phyloP scores from a whole-genome alignment of 2,797 vertebrate genomes.

The Percopsis omiscomaycus region DNA sequence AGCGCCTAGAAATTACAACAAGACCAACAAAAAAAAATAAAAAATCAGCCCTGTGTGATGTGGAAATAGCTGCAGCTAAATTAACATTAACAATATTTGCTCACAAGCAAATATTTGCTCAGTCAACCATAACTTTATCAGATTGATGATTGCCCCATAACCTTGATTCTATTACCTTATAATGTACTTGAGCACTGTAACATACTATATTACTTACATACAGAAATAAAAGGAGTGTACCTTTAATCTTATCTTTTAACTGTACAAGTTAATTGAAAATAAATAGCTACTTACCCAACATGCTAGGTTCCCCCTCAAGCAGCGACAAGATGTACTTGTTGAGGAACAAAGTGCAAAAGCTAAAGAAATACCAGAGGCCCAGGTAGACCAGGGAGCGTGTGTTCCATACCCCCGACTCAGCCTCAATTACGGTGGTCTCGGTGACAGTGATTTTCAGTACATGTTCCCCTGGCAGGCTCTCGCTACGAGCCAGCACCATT shows the following conservation, averaged over 20 bases:
- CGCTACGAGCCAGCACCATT: slow-evolving; percentile 80
- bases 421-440: slow-evolving; percentile 91
- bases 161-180: too few species aligned
- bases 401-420: slow-evolving; percentile 88
- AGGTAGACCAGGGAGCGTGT: slow-evolving; percentile 85
- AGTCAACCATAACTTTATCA: too few species aligned
- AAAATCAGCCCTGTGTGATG: neutral
- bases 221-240: too few species aligned
- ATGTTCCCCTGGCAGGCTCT: slow-evolving; percentile 83
- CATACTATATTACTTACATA: too few species aligned
- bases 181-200: too few species aligned
- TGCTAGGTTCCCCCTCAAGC: slow-evolving; percentile 93
- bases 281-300: slow-evolving; percentile 81
- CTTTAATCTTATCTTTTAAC: neutral
- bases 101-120: too few species aligned
- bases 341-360: slow-evolving; percentile 97
- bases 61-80: neutral
- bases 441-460: slow-evolving; percentile 92
- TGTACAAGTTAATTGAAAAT: too few species aligned
- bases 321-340: slow-evolving; percentile 97
- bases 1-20: slow-evolving; percentile 76
- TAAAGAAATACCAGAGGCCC: slow-evolving; percentile 94
- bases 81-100: too few species aligned
- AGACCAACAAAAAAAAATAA: neutral
- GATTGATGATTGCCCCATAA: too few species aligned